A percentile compares a stretch with the other conserved stretches of the same genome.
These are phyloP conservation scores for Panthera uncia DNA, from an alignment of 2,113 vertebrate species.

Conservation along the genomic window DNA sequence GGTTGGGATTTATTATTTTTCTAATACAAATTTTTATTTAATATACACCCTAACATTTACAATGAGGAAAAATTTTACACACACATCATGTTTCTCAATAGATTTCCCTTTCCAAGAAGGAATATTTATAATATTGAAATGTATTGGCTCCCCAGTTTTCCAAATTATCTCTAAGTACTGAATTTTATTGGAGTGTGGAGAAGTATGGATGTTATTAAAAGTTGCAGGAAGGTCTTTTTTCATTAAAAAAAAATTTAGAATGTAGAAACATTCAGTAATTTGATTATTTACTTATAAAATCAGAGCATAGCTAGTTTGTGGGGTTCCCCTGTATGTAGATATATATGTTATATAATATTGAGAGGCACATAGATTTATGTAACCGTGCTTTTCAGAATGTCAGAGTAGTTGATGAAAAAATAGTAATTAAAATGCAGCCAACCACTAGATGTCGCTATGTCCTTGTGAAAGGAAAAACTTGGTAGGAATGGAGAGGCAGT, in stretches of 20 bases:
- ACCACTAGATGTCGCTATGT: constrained; percentile 55
- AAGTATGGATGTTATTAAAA: not conserved
- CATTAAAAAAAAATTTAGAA: not conserved
- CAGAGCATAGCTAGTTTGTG: not conserved
- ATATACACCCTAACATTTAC: not conserved
- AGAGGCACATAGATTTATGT: not conserved
- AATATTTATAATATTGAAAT: not conserved
- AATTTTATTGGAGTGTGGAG: not conserved
- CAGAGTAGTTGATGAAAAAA: not conserved
- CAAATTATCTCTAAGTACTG: not conserved
- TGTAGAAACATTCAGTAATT: not conserved
- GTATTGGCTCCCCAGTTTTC: not conserved
- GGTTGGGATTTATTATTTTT: constrained; percentile 43
- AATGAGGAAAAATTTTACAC: not conserved
- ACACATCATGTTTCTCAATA: not conserved
- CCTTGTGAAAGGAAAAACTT: not conserved
- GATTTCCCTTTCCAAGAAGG: constrained; percentile 40
- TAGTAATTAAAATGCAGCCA: not conserved
- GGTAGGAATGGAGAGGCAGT: not conserved
- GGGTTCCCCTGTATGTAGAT: not conserved
- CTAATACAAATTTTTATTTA: not conserved
- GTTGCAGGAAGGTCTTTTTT: not conserved
- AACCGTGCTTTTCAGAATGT: constrained; percentile 14
- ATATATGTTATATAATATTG: not conserved
- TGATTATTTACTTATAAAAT: constrained; percentile 43